Percentiles rank a stretch among this genome's conserved stretches.
Conservation (phyloP, 2,113 vertebrate species). For the Aspidoscelis tigris region DNA sequence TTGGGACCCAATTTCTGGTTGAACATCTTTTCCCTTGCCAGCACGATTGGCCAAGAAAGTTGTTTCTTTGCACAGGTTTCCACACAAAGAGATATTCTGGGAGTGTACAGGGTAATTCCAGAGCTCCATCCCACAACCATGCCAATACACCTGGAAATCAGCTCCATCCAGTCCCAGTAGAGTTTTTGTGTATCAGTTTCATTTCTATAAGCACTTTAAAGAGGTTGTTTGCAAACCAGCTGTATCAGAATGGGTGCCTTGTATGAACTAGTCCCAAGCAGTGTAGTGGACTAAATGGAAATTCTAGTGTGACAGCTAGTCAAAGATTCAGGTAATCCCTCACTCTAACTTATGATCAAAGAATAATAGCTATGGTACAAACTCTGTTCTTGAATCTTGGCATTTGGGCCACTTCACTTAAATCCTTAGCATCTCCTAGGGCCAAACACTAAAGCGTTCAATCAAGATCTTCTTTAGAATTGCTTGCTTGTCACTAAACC, state of each 20-base stretch:
- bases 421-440: conserved; percentile 24
- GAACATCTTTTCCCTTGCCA: no score
- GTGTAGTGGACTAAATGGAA: conserved; percentile 54
- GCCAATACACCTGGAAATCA: no score
- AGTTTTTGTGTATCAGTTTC: neutral
- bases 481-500: conserved; percentile 52
- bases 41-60: no score
- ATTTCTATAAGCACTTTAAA: neutral
- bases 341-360: fast-evolving
- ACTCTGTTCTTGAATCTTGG: neutral
- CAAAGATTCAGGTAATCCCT: conserved; percentile 1
- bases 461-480: conserved; percentile 61
- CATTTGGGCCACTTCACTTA: neutral
- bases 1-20: no score
- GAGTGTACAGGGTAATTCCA: no score
- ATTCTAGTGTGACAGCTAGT: conserved; percentile 31
- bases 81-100: no score
- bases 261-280: neutral
- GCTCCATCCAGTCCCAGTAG: no score
- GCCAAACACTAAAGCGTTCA: conserved; percentile 50
- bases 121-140: no score
- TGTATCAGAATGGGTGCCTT: neutral
- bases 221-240: neutral
- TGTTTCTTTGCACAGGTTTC: no score
- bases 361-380: neutral